phyloP scores from a whole-genome alignment of 2,888 invertebrate species.

The Mimas tiliae region DNA sequence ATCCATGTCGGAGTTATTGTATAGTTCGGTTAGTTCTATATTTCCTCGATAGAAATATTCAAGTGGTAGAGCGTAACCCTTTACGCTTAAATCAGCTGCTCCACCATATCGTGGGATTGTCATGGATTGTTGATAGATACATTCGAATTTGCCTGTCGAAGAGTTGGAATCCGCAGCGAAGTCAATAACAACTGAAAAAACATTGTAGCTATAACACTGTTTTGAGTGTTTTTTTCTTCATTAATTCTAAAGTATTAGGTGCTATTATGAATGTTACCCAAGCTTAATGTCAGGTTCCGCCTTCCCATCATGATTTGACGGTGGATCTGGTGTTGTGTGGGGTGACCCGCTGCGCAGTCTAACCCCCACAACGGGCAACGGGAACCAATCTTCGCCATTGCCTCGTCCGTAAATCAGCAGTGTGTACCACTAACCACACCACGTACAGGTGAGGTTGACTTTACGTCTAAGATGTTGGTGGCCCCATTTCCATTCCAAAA shows the following conservation, averaged over 20 bases:
- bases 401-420: too few relatives aligned
- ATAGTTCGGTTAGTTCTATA: constrained; percentile 52
- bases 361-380: too few relatives aligned
- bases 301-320: too few relatives aligned
- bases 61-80: constrained; percentile 57
- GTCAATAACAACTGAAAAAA: constrained; percentile 83
- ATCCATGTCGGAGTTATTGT: constrained; percentile 48
- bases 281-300: too few relatives aligned
- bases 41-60: constrained; percentile 71
- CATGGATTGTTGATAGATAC: constrained; percentile 75
- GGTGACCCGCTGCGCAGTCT: too few relatives aligned
- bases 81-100: constrained; percentile 57
- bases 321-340: too few relatives aligned
- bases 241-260: not conserved
- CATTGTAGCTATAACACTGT: not conserved
- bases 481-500: too few relatives aligned
- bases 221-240: not conserved
- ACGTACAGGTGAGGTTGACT: too few relatives aligned
- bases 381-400: too few relatives aligned
- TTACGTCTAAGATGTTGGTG: too few relatives aligned
- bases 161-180: constrained; percentile 63
- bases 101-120: constrained; percentile 56
- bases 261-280: too few relatives aligned
- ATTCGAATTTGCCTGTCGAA: constrained; percentile 85
- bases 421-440: too few relatives aligned